Base-by-base conservation (phyloP, 2,888 invertebrate genomes). In the Tineola bisselliella region DNA sequence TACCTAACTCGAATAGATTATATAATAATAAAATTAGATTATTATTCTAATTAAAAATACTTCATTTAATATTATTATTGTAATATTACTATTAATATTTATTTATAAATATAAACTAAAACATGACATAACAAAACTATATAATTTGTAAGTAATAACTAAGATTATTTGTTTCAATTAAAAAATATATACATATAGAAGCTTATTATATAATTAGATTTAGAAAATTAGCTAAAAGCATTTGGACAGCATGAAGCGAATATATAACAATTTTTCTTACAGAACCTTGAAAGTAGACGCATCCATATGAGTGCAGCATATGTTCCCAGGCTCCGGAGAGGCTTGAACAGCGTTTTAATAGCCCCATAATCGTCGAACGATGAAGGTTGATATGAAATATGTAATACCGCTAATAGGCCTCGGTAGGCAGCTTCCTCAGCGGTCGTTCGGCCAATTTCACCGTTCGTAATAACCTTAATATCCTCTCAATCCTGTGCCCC, bases 381-480 rank as follows among this genome's bases (percentile, higher is more conserved):
- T 74, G 75, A 70, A 69, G 77, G 79, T 79, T 79, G 80, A 79
- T 78, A 83, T 82, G 80, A 81, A 83, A 83, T 83, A 84, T 83
- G 82, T 82, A 82, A 81, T 83, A 76, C 79, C 79, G 78, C 81
- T 83, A 84, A 84, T 84, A 84, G 81, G 80, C 76, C 74, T 78
- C 72, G 75, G 78, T 73, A 78, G 77, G 80, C 75, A 83, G 86
- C 86, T 87, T 81, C 86, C 84, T 87, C 82, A 86, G 86, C 86
- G 86, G 86, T 84, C 79, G 82, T 75, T 76, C 70, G 75, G 76
- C 77, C 84, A 84, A 84, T 84, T 84, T 86, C 65, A 75, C 81
- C 78, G 74, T 77, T 76, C 71, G 78, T 86, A 84, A 86, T 86
- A 82, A 78, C 82, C 76, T 80, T 86, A 86, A 86, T 84, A 81